A percentile compares a stretch with the other conserved stretches of the same genome.
phyloP scores from a whole-genome alignment of 2,888 invertebrate genomes.

The Torymus aiolomorphi region DNA sequence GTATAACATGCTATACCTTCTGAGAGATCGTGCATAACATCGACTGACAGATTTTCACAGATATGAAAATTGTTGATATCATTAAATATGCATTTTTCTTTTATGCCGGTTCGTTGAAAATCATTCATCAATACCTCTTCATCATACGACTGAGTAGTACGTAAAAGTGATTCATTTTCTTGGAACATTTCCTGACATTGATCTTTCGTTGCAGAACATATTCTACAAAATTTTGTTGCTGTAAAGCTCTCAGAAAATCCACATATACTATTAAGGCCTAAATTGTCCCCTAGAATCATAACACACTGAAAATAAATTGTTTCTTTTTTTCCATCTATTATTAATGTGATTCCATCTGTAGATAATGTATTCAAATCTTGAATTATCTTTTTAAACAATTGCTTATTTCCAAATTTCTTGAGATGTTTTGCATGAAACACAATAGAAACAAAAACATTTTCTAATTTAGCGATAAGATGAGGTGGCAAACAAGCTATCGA shows the following conservation, averaged over 20 bases:
- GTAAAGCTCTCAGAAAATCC: constrained; percentile 9
- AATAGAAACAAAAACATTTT: too few species aligned
- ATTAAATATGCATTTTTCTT: constrained; percentile 53
- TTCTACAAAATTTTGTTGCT: neutral
- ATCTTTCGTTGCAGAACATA: neutral
- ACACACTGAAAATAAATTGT: constrained; percentile 9
- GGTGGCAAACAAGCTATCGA: too few species aligned
- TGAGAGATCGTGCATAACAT: constrained; percentile 50
- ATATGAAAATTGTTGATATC: constrained; percentile 49
- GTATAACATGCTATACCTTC: constrained; percentile 41
- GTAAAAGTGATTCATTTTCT: neutral
- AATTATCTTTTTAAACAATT: too few species aligned
- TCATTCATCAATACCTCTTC: neutral
- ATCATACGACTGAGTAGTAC: neutral
- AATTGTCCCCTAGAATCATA: too few species aligned
- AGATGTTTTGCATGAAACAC: too few species aligned
- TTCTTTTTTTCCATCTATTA: neutral
- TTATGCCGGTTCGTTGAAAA: constrained; percentile 31
- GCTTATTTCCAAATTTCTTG: too few species aligned
- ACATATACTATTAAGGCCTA: neutral
- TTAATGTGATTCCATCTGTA: too few species aligned
- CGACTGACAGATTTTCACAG: constrained; percentile 49
- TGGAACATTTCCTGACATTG: neutral
- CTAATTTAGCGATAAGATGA: too few species aligned
- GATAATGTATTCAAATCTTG: too few species aligned